Conservation (phyloP, 2,888 invertebrate genomes). For the Brassicogethes aeneus region DNA sequence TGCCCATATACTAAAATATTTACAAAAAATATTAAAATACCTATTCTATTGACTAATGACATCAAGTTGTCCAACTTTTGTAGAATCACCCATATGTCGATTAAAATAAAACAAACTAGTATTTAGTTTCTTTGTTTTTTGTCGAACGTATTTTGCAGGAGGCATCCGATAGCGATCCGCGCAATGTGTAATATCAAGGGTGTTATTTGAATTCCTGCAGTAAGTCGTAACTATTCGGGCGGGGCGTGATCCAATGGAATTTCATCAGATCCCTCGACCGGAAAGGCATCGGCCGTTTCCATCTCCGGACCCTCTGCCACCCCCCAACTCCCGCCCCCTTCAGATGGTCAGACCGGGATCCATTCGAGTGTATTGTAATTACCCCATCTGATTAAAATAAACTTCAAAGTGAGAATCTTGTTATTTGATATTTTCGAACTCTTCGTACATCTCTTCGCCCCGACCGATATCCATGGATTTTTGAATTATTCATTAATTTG, state of each 20-base stretch:
- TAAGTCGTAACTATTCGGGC: conserved; percentile 41
- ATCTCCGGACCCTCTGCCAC: conserved; percentile 29
- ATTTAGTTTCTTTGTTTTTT: no score
- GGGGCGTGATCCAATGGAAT: conserved; percentile 38
- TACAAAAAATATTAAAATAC: no score
- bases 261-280: conserved; percentile 53
- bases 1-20: no score
- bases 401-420: conserved; percentile 32
- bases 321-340: conserved; percentile 23
- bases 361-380: conserved; percentile 31
- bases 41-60: no score
- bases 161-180: conserved; percentile 28
- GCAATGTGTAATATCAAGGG: conserved; percentile 39
- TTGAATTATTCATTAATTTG: no score
- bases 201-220: conserved; percentile 40
- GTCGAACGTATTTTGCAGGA: no score
- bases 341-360: conserved; percentile 14
- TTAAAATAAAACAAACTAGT: no score
- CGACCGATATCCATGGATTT: no score
- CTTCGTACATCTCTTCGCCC: neutral
- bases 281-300: conserved; percentile 50
- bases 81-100: no score
- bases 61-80: no score
- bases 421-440: conserved; percentile 23
- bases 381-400: conserved; percentile 29